Evolutionary conservation across 2,113 vertebrate species (phyloP).

Genomic region (Laterallus jamaicensis): DNA sequence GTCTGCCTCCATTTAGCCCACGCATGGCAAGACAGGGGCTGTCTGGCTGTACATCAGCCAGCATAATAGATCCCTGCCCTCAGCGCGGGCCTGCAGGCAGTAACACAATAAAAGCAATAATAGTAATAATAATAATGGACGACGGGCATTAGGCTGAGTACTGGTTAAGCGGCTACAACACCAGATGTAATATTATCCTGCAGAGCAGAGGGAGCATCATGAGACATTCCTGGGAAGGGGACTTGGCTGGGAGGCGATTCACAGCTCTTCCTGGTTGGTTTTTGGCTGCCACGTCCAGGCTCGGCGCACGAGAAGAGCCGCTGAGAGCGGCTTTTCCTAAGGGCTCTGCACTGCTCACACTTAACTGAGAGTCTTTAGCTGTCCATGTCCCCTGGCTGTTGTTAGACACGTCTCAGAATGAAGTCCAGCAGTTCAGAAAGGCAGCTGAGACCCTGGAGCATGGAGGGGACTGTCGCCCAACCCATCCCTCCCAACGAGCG

Average conservation of each 20-base stretch:
- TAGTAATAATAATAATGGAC: conserved; percentile 68
- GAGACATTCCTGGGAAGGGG: conserved; percentile 48
- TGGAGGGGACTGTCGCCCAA: accelerated
- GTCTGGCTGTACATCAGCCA: conserved; percentile 46
- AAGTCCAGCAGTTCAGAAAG: background rate
- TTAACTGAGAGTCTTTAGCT: background rate
- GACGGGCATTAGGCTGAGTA: conserved; percentile 63
- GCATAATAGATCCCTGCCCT: conserved; percentile 51
- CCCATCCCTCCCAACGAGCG: background rate
- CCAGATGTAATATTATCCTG: conserved; percentile 57
- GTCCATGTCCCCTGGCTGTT: background rate
- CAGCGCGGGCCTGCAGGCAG: conserved; percentile 26
- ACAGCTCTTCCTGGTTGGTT: background rate
- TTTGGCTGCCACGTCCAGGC: background rate
- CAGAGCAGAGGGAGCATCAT: conserved; percentile 43
- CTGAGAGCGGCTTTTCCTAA: background rate
- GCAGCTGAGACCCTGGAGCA: background rate
- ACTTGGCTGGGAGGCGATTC: conserved; percentile 1
- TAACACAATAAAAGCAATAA: conserved; percentile 62
- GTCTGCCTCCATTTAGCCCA: conserved; percentile 33
- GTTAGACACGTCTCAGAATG: background rate
- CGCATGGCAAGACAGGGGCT: background rate
- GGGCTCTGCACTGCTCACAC: accelerated
- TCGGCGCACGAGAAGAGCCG: background rate
- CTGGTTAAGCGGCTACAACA: conserved; percentile 54